These are phyloP conservation scores for Fissipunctia ypsillon DNA, from an alignment of 2,888 invertebrate genomes.

Conservation along the genomic window DNA sequence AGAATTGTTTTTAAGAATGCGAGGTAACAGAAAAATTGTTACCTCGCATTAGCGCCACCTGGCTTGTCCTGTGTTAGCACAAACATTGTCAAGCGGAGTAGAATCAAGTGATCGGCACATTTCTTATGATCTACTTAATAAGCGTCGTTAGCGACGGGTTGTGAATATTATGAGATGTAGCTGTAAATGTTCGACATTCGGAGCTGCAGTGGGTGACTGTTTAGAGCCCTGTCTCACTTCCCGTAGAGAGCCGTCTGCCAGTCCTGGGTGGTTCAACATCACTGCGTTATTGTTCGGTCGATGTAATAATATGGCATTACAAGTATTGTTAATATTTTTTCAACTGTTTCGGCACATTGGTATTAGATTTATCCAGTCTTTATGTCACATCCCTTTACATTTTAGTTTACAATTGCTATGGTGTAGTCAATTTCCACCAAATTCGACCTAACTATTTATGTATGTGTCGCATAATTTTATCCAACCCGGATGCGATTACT, in stretches of 20 bases:
- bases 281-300: slow-evolving; percentile 13
- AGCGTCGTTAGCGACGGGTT: slow-evolving; percentile 79
- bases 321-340: slow-evolving; percentile 7
- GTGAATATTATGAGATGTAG: slow-evolving; percentile 77
- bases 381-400: not conserved
- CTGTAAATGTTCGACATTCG: slow-evolving; percentile 65
- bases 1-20: not conserved
- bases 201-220: slow-evolving; percentile 77
- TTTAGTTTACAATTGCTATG: not conserved
- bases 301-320: slow-evolving; percentile 15
- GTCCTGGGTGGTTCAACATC: not conserved
- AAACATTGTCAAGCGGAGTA: slow-evolving; percentile 69
- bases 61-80: not conserved
- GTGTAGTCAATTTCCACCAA: not conserved
- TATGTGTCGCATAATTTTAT: not conserved
- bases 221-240: slow-evolving; percentile 65
- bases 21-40: too few relatives aligned
- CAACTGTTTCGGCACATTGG: not conserved
- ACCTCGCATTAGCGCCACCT: not conserved
- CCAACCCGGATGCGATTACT: not conserved
- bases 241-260: slow-evolving; percentile 68
- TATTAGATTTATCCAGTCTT: not conserved
- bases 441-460: not conserved
- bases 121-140: slow-evolving; percentile 85
- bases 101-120: slow-evolving; percentile 78